phyloP scores from a whole-genome alignment of 2,113 vertebrate species.

The rat (Rattus norvegicus) region DNA sequence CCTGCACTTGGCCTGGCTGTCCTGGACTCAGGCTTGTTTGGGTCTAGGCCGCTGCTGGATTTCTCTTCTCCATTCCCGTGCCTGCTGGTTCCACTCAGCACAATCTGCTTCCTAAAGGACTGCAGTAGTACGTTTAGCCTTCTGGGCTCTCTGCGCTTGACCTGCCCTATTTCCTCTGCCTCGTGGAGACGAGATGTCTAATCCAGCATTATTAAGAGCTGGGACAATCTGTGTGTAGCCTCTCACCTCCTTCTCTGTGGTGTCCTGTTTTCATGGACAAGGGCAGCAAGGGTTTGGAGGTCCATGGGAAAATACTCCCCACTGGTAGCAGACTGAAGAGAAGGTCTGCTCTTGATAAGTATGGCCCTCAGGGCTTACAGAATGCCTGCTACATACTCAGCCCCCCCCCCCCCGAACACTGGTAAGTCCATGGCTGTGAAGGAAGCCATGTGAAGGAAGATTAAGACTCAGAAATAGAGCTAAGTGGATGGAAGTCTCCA shows the following conservation, averaged over 20 bases:
- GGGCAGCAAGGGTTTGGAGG: not conserved
- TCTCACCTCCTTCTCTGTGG: not conserved
- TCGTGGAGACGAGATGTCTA: no score
- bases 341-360: accelerated
- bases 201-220: no score
- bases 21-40: not conserved
- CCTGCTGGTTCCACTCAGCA: not conserved
- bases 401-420: accelerated
- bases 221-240: no score
- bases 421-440: not conserved
- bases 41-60: not conserved
- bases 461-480: not conserved
- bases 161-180: not conserved
- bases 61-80: accelerated
- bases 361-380: no score
- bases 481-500: not conserved
- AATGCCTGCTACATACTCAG: not conserved
- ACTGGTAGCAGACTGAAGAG: not conserved
- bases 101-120: not conserved
- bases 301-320: accelerated
- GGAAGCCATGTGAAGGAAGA: no score
- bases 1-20: not conserved
- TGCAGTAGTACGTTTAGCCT: accelerated
- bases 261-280: not conserved
- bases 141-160: not conserved